Evolutionary conservation across 2,888 invertebrate genomes (phyloP), one percentile per base, ranked within the genome.

Genomic region (Lasiommata megera): DNA sequence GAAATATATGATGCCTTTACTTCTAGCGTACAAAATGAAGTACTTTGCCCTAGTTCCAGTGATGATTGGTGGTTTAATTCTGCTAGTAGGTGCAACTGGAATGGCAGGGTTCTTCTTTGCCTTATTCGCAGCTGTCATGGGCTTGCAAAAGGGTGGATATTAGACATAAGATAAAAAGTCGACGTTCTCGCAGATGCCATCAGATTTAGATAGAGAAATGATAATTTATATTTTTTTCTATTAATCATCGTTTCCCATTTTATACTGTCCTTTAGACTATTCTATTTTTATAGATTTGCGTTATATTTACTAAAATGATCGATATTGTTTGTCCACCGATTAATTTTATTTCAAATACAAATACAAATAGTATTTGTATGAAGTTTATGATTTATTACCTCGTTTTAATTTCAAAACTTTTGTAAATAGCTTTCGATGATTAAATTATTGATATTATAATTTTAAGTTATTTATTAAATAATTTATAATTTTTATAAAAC

Each of bases 61-160:
- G 0, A 79, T 96, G 76, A 92, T 96, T 64, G 94, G 95, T 52
- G 93, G 93, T 6, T 80, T 96, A 17, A 85, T 96, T 1, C 83
- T 97, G 7, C 79, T 97, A 48, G 93, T 95, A 3, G 95, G 95
- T 60, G 94, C 96, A 0, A 95, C 96, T 0, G 95, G 96, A 14
- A 79, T 96, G 58, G 96, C 96, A 16, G 96, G 96, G 64, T 96
- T 97, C 86, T 97, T 97, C 91, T 97, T 96, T 77, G 96, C 96
- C 0, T 84, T 97, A 11, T 96, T 97, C 72, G 95, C 96, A 51
- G 95, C 96, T 1, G 95, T 95, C 3, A 94, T 96, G 92, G 95
- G 95, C 55, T 84, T 96, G 62, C 95, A 93, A 77, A 86, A 89
- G 61, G 89, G 90, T 60, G 77, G 82, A 31, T 88, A 86, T 67